Evolutionary conservation across 2,113 vertebrate species (phyloP), one percentile per base, ranked within the genome.

Genomic region (Ranitomeya variabilis): DNA sequence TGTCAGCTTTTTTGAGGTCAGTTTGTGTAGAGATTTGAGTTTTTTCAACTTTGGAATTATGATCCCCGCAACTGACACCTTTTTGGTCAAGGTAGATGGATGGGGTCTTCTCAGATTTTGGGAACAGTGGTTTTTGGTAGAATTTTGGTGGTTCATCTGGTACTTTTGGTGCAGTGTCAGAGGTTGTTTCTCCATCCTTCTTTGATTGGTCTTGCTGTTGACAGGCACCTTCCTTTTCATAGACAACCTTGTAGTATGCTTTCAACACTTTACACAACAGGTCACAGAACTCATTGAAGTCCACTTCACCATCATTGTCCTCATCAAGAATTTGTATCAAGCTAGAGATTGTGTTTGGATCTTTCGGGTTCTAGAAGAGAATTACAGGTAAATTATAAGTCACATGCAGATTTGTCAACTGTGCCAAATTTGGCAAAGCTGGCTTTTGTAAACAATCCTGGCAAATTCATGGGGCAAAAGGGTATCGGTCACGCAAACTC

Each of bases 231-330:
- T 88, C 87, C 52, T 73, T 66, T 66, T 62, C 57, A 55, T 88
- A 60, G 59, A 88, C 69, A 19, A 69, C 87, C 19, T 83, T 83
- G 80, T 83, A 88, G 60, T 77, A 77, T 0, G 71, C 51, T 66
- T 88, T 83, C 12, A 84, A 6, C 1, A 88, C 87, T 18, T 78
- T 88, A 55, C 87, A 83, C 18, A 83, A 26, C 19, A 88, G 60
- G 80, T 88, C 87, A 54, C 80, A 88, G 59, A 84, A 88, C 19
- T 88, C 87, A 66, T 76, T 83, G 80, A 88, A 88, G 80, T 88
- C 87, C 45, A 88, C 80, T 14, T 88, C 87, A 9, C 80, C 87
- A 31, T 88, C 87, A 64, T 88, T 88, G 67, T 88, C 84, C 71
- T 88, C 80, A 67, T 88, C 87, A 19, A 88, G 87, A 23, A 88